Base-by-base conservation (phyloP, 2,888 invertebrate genomes). In the Ptilodon capucinus region DNA sequence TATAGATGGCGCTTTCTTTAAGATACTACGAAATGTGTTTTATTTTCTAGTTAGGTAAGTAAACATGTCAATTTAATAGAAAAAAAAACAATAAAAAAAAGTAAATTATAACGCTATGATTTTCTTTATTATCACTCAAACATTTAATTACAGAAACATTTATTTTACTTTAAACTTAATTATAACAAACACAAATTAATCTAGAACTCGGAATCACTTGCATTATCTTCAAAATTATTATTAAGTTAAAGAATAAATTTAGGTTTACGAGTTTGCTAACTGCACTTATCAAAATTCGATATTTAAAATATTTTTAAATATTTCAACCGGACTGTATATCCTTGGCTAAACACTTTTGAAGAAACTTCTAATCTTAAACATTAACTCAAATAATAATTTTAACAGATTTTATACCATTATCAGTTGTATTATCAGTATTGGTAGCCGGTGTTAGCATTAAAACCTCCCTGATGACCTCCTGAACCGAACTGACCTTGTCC, bases 391-490 rank as follows among this genome's bases (percentile, higher is more conserved):
- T 42, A 28, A 43, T 40, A 32, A 40, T 40, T 47, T 51, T 54
- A 46, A 46, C 42, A 60, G 44, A 48, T 35, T 35, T 43, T 36
- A 19, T n/a, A 21, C 28, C 9, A 21, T 35, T 30, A 44, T 34
- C 30, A 40, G 13, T 44, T 18, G 6, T 1, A 3, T 28, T 13
- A 39, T 61, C 21, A 58, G 41, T 67, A 84, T 17, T 48, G 62
- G 48, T 86, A 86, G 2, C 85, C 86, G 5, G 73, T 69, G 48
- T 74, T 79, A 1, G 74, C 34, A 40, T 71, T 80, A 55, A 77
- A 84, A 18, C 67, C 74, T 13, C 65, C 64, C 39, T 81, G 81
- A 17, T 71, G 80, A 35, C 60, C 79, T 2, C 66, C 58, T 1
- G 71, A 69, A 1, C 71, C 71, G 30, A 72, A 71, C 1, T 55